phyloP scores from a whole-genome alignment of 2,113 vertebrate species.

The Genyomyrus donnyi region DNA sequence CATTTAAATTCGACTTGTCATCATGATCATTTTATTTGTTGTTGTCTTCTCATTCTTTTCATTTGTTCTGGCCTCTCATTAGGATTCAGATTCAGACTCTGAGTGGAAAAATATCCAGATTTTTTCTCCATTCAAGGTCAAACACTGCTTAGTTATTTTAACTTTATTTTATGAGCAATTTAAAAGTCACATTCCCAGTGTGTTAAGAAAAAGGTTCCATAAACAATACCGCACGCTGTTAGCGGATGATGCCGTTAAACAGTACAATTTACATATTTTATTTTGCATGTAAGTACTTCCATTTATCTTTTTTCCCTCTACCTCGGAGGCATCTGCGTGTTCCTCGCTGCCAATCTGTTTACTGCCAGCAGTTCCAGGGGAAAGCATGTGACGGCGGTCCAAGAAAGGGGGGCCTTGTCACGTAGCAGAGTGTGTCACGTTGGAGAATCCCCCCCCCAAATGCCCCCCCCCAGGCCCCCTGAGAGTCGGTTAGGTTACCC shows the following conservation, averaged over 20 bases:
- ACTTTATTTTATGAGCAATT: neutral
- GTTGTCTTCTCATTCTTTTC: neutral
- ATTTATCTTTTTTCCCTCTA: conserved; percentile 13
- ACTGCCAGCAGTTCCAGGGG: neutral
- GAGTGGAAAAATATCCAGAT: neutral
- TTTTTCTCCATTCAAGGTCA: neutral
- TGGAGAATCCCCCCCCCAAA: neutral
- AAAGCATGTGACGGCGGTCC: conserved; percentile 11
- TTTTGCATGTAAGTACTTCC: conserved; percentile 1
- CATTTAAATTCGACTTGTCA: neutral
- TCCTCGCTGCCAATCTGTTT: neutral
- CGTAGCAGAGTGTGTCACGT: neutral
- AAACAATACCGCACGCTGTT: neutral
- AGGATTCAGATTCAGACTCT: neutral
- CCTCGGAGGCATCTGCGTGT: neutral
- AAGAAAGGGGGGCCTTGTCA: neutral
- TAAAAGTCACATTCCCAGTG: neutral
- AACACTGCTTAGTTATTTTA: neutral
- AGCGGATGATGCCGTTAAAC: conserved; percentile 21
- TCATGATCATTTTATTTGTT: neutral
- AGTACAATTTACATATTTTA: conserved; percentile 35
- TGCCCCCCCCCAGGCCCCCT: neutral
- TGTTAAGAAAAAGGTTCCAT: neutral
- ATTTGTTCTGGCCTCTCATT: neutral
- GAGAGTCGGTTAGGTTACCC: conserved; percentile 48